Conservation (phyloP, 2,888 invertebrate genomes). For the Phyllotreta striolata region DNA sequence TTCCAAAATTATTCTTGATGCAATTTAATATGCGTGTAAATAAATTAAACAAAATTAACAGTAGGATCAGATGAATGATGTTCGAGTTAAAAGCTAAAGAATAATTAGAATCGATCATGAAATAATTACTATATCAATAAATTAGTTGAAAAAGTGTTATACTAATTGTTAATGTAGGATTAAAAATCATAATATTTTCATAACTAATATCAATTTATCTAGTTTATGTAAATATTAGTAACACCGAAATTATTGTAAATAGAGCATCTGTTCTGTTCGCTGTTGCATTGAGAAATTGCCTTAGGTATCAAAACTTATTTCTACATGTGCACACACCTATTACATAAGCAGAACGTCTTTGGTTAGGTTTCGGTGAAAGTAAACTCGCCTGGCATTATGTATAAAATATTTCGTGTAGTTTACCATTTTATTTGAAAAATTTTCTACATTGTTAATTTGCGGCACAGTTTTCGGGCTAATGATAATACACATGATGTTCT, state of each 20-base stretch:
- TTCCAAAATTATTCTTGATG: no score
- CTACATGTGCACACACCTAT: constrained; percentile 49
- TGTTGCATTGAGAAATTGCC: constrained; percentile 31
- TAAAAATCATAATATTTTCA: no score
- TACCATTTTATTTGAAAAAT: constrained; percentile 35
- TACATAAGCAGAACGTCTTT: constrained; percentile 57
- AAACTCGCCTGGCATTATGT: constrained; percentile 46
- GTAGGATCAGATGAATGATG: no score
- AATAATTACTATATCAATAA: no score
- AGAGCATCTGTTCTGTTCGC: constrained; percentile 31
- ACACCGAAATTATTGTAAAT: constrained; percentile 11
- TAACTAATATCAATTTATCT: no score
- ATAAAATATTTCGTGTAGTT: constrained; percentile 31
- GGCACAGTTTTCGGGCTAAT: constrained; percentile 29
- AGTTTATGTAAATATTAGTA: neutral
- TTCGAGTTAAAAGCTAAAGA: no score
- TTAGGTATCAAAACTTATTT: constrained; percentile 44
- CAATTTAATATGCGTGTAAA: no score
- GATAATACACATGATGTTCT: constrained; percentile 4
- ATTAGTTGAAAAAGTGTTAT: no score
- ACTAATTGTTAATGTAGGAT: no score
- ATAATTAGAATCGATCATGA: no score
- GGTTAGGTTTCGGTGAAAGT: constrained; percentile 58
- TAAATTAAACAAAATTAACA: no score
- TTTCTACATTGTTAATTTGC: constrained; percentile 29